A percentile compares a stretch with the other conserved stretches of the same genome.
phyloP scores from a whole-genome alignment of 2,113 vertebrate genomes.

The Fregata magnificens region DNA sequence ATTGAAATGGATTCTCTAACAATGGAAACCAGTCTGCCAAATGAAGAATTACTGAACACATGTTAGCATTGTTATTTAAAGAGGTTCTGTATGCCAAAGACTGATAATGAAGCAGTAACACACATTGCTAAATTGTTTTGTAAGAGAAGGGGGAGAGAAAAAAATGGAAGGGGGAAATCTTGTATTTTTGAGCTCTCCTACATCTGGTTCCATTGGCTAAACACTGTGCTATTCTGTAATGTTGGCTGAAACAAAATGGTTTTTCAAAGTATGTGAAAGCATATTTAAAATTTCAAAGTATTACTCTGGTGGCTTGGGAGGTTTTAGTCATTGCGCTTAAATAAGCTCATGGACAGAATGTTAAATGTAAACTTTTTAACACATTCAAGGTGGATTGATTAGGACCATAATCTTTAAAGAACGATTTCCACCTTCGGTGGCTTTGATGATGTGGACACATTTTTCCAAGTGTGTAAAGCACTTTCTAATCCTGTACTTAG shows the following conservation, averaged over 20 bases:
- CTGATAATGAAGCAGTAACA: not conserved
- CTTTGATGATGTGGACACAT: not conserved
- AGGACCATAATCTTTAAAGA: not conserved
- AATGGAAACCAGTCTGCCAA: not conserved
- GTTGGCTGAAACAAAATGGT: not conserved
- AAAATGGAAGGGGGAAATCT: not conserved
- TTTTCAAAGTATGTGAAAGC: not conserved
- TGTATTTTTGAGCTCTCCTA: not conserved
- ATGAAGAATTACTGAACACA: not conserved
- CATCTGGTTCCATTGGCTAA: not conserved
- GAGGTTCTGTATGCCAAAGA: not conserved
- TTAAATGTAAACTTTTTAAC: not conserved
- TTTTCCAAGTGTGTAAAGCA: not conserved
- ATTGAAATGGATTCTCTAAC: not conserved
- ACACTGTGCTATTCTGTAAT: not conserved
- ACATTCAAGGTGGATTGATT: not conserved
- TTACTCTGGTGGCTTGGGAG: not conserved
- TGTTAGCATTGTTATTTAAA: conserved; percentile 39
- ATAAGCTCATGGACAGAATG: not conserved
- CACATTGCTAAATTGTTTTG: not conserved
- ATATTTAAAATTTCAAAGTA: not conserved
- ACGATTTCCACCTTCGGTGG: not conserved
- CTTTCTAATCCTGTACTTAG: not conserved
- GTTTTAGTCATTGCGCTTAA: not conserved
- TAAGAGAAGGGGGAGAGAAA: not conserved